Percentiles rank a stretch among this genome's conserved stretches.
phyloP scores from a whole-genome alignment of 2,888 invertebrate species.

The Brenthis ino region DNA sequence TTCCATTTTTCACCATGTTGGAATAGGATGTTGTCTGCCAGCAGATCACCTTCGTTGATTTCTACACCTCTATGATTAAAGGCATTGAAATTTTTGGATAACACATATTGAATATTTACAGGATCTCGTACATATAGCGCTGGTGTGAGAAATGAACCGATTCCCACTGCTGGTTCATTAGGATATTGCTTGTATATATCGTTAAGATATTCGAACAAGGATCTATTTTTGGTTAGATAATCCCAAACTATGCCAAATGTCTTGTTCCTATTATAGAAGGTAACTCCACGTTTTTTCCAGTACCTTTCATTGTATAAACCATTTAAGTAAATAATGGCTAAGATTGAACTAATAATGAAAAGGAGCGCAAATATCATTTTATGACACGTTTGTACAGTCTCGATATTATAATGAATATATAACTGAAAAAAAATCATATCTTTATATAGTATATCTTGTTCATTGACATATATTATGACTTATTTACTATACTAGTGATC shows the following conservation, averaged over 20 bases:
- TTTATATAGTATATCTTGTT: background rate
- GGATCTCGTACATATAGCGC: conserved; percentile 45
- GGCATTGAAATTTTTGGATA: conserved; percentile 44
- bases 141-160: conserved; percentile 47
- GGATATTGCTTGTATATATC: conserved; percentile 54
- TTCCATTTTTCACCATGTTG: conserved; percentile 49
- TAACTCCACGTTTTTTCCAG: conserved; percentile 59
- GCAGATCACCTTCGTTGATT: conserved; percentile 36
- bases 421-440: background rate
- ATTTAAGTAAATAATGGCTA: conserved; percentile 43
- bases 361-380: conserved; percentile 45
- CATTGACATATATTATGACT: background rate
- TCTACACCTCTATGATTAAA: conserved; percentile 47
- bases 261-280: conserved; percentile 50
- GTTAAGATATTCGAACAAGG: conserved; percentile 52
- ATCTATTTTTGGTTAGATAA: conserved; percentile 44
- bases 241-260: conserved; percentile 54
- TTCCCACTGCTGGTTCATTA: conserved; percentile 54
- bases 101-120: conserved; percentile 46
- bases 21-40: conserved; percentile 45
- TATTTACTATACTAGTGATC: too few relatives aligned
- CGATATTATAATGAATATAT: background rate
- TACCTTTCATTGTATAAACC: conserved; percentile 54
- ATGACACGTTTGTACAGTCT: background rate
- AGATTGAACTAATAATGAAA: conserved; percentile 37